A percentile compares a stretch with the other conserved stretches of the same genome.
Conservation (phyloP, 2,888 invertebrate species). For the Amiota mariae region DNA sequence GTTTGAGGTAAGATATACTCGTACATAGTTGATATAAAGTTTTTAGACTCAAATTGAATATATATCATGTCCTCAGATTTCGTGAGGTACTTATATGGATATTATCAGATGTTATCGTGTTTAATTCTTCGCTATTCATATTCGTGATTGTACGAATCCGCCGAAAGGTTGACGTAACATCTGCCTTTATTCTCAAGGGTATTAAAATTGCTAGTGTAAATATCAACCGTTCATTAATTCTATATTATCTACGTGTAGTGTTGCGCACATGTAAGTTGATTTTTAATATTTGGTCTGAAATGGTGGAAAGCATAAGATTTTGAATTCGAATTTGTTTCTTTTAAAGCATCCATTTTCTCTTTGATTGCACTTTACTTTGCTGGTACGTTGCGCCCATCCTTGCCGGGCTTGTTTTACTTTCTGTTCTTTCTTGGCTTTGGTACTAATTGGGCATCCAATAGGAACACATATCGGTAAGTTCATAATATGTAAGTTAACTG, state of each 20-base stretch:
- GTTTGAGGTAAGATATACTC: constrained; percentile 37
- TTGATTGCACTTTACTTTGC: constrained; percentile 49
- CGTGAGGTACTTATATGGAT: constrained; percentile 45
- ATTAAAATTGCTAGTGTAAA: constrained; percentile 19
- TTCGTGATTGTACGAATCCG: constrained; percentile 37
- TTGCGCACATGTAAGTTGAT: constrained; percentile 48
- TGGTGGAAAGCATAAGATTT: not conserved
- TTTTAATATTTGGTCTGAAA: not conserved
- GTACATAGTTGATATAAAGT: not conserved
- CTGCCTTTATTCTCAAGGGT: constrained; percentile 2
- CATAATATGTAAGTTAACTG: not conserved
- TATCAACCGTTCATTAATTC: constrained; percentile 50
- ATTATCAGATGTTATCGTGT: constrained; percentile 46
- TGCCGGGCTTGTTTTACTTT: constrained; percentile 87
- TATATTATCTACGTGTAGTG: constrained; percentile 48
- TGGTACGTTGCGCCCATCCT: constrained; percentile 82
- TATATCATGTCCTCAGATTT: constrained; percentile 30
- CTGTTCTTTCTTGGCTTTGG: constrained; percentile 85
- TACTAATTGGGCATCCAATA: constrained; percentile 83
- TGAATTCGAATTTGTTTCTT: not conserved
- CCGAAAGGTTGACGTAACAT: not conserved
- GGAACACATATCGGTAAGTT: constrained; percentile 37
- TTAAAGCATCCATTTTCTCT: constrained; percentile 51
- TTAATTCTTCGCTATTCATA: constrained; percentile 32
- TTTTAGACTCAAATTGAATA: not conserved